Conservation (phyloP, 2,888 invertebrate genomes). For the Drosophila mimetica region DNA sequence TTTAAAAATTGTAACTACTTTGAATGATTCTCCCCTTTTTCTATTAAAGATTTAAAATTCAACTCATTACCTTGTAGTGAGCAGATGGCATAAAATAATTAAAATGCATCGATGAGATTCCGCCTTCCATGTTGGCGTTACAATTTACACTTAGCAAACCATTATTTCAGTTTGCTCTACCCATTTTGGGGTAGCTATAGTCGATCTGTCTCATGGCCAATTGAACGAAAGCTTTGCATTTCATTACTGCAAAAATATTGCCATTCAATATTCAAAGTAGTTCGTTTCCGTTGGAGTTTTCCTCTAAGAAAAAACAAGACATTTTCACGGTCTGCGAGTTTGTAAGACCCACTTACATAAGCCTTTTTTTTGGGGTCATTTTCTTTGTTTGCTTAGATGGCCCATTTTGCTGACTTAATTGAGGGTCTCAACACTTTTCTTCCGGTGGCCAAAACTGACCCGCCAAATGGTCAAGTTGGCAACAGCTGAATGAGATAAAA, state of each 20-base stretch:
- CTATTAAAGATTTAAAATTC: not conserved
- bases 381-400: conserved; percentile 15
- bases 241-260: conserved; percentile 33
- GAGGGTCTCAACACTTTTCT: conserved; percentile 50
- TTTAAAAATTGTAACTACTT: no score
- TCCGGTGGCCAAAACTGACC: conserved; percentile 34
- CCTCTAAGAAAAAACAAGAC: conserved; percentile 20
- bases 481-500: not conserved
- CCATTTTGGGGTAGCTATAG: conserved; percentile 1
- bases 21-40: no score
- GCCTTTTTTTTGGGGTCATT: conserved; percentile 1
- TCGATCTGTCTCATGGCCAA: conserved; percentile 60
- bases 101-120: conserved; percentile 5
- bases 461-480: conserved; percentile 12
- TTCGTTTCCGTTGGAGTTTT: conserved; percentile 36
- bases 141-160: conserved; percentile 42
- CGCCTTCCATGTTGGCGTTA: conserved; percentile 57
- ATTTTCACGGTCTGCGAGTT: conserved; percentile 64
- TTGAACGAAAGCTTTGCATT: conserved; percentile 44
- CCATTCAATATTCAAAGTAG: conserved; percentile 32
- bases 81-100: conserved; percentile 26
- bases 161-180: conserved; percentile 25
- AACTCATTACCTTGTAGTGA: not conserved
- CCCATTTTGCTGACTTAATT: conserved; percentile 59
- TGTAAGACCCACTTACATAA: conserved; percentile 57